Conservation (phyloP, 2,888 invertebrate species). For the Tetragnatha montana region DNA sequence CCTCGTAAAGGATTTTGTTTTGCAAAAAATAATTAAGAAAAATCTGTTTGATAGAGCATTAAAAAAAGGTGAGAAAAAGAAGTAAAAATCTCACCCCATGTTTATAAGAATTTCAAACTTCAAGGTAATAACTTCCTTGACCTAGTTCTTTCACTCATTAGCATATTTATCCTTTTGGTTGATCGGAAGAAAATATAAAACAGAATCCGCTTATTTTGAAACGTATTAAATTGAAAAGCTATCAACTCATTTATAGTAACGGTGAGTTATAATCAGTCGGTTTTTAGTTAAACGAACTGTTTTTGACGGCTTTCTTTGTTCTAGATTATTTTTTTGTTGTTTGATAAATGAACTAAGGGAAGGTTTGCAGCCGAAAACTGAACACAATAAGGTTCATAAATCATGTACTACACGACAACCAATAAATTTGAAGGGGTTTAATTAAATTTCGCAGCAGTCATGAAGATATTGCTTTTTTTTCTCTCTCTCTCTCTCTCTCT, state of each 20-base stretch:
- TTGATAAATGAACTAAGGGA: constrained; percentile 8
- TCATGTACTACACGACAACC: constrained; percentile 31
- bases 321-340: neutral
- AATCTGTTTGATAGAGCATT: too few relatives aligned
- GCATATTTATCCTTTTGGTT: neutral
- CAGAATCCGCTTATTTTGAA: neutral
- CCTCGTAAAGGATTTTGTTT: too few relatives aligned
- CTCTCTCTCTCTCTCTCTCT: neutral
- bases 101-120: too few relatives aligned
- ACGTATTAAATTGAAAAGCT: neutral
- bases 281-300: neutral
- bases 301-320: neutral
- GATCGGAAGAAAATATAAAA: neutral
- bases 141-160: neutral
- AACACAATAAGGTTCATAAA: constrained; percentile 42
- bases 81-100: too few relatives aligned
- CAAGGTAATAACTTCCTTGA: too few relatives aligned
- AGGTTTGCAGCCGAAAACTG: neutral
- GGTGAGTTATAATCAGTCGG: neutral
- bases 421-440: constrained; percentile 22
- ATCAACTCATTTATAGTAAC: neutral
- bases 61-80: too few relatives aligned
- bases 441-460: constrained; percentile 39
- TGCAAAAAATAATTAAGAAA: too few relatives aligned
- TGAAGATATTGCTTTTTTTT: constrained; percentile 16